Base-by-base conservation (phyloP, 2,113 vertebrate genomes). In the Gambusia holbrooki region DNA sequence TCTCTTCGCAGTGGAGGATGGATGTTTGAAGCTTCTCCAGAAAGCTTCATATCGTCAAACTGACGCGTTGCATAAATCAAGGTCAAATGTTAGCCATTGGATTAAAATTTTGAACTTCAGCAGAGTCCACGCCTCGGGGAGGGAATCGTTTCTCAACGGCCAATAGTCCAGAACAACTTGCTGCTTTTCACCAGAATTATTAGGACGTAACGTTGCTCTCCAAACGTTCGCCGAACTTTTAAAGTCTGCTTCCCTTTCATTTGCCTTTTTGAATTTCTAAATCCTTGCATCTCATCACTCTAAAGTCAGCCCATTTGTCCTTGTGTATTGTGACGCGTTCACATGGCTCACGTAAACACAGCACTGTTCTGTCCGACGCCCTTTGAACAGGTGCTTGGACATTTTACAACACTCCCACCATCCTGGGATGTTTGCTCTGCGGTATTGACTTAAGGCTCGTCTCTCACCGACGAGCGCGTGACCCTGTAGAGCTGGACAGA, bases 391-490 rank as follows among this genome's bases (percentile, higher is more conserved):
- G 32, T 35, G 73, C 77, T 67, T 61, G 8, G 33, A 66, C 62
- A 33, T 73, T 90, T 82, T 84, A 80, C 73, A 74, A 48, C 83
- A 11, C 63, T 15, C 35, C 58, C 32, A 27, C 9, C 3, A 61
- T 65, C 54, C 81, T 82, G 75, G 30, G 62, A 28, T 87, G 76
- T 91, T 90, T 89, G 63, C 82, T 87, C 71, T 81, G 73, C 19
- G 10, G 12, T 90, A 30, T 92, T 90, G 80, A 86, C 86, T 81
- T 33, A 86, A 81, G 87, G 83, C 74, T 51, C 74, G 61, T 69
- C 69, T 76, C 40, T 51, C 7, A 40, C 76, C 69, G 61, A 72
- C 76, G 66, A 62, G 62, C 77, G 73, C 63, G 22, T 42, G 61
- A 1, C 48, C 76, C 30, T 86, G 79, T 70, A 77, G 33, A 63